phyloP scores from a whole-genome alignment of 37 sponge, comb jelly and placozoan genomes.

The Dysidea cf. avara region DNA sequence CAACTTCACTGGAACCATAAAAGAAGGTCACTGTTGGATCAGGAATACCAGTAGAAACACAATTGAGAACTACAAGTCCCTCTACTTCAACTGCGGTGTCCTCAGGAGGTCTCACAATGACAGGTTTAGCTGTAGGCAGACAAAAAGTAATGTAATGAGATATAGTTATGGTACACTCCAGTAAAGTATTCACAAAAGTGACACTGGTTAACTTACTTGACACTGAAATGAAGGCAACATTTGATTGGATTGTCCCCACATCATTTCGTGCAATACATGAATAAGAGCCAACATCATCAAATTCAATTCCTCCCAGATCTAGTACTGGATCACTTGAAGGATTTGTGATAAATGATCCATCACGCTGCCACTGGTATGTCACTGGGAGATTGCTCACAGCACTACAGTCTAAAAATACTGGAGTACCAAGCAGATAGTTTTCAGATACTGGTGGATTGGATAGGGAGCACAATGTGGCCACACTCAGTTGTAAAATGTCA shows the following conservation, averaged over 20 bases:
- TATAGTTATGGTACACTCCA: too few species aligned
- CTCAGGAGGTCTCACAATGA: too few species aligned
- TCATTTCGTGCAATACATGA: constrained; percentile 35
- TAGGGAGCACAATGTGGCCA: background rate
- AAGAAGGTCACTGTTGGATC: too few species aligned
- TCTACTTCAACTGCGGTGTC: too few species aligned
- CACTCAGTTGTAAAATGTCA: constrained; percentile 7
- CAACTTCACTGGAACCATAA: too few species aligned
- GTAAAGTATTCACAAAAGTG: too few species aligned
- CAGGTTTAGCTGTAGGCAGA: too few species aligned
- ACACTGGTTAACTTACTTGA: constrained; percentile 44
- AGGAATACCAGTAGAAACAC: too few species aligned
- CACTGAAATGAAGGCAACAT: constrained; percentile 10
- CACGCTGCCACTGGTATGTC: constrained; percentile 57
- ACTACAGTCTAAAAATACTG: constrained; percentile 4
- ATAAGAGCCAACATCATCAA: constrained; percentile 48
- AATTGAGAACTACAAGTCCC: too few species aligned
- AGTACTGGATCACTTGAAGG: background rate
- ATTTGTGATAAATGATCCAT: constrained; percentile 39
- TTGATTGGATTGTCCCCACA: constrained; percentile 50
- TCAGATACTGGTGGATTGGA: constrained; percentile 7
- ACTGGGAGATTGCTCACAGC: constrained; percentile 14
- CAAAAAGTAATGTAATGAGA: too few species aligned
- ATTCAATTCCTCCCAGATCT: background rate
- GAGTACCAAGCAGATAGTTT: background rate